These are phyloP conservation scores for Zelostemma sp. DNA, from an alignment of 1,140 invertebrate genomes.

Conservation along the genomic window DNA sequence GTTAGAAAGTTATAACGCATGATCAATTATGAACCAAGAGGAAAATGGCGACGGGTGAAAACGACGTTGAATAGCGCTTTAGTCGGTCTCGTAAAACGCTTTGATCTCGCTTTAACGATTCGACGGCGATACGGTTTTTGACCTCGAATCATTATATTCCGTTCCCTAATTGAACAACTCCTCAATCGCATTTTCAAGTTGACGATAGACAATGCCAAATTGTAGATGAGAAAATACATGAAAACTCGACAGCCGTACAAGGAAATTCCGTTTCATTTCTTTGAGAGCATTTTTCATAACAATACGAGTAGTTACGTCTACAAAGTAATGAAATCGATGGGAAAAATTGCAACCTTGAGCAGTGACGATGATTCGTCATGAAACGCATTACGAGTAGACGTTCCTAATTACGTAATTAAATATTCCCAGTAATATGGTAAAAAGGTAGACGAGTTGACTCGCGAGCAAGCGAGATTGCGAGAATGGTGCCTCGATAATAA, in stretches of 20 bases:
- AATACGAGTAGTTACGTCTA: no score
- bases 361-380: background rate
- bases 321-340: conserved; percentile 6
- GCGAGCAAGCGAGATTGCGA: background rate
- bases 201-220: no score
- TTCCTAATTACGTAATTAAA: no score
- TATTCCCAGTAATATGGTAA: conserved; percentile 4
- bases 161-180: no score
- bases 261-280: conserved; percentile 8
- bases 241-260: no score
- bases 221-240: no score
- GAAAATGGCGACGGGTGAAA: conserved; percentile 56
- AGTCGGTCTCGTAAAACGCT: conserved; percentile 26
- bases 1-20: conserved; percentile 64
- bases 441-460: conserved; percentile 8
- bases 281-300: background rate
- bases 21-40: conserved; percentile 56
- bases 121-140: background rate
- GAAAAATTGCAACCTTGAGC: conserved; percentile 4
- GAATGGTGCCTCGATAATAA: conserved; percentile 4
- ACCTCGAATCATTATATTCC: no score
- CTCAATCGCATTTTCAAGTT: no score
- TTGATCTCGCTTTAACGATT: background rate
- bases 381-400: no score
- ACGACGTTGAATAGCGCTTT: conserved; percentile 23